Base-by-base conservation (phyloP, 2,888 invertebrate species). In the Phymatocera aterrima region DNA sequence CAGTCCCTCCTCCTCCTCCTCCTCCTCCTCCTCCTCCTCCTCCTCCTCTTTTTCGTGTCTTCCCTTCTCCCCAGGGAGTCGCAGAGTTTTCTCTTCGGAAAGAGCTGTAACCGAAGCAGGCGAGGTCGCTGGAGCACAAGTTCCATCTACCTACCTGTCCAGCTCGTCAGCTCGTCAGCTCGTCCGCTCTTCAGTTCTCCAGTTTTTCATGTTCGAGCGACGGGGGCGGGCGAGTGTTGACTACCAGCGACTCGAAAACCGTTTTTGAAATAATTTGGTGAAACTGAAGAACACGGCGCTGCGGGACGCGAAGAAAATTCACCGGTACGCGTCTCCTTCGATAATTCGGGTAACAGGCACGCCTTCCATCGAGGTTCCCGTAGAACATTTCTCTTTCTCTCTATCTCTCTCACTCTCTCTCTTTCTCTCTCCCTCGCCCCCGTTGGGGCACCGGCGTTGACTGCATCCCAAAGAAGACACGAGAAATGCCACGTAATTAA, bases 331-430 rank as follows among this genome's bases (percentile, higher is more conserved):
- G 51, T 48, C 34, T 21, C n/a, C 46, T 65, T 64, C 80, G 80
- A 81, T 81, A 83, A 84, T 81, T 83, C 83, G 83, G 83, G 81
- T 83, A 80, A 79, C 84, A 40, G 81, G 79, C 84, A 82, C 83
- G 84, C 82, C 84, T 81, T 43, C 48, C 34, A 28, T 34, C 18
- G 28, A 72, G 31, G 15, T 18, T 48, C 70, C 24, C 70, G 18
- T 18, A 48, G 15, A 48, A 24, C 8, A 48, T 48, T 15, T 24
- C 6, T 46, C 46, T 24, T 3, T 1, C 46, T 28, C 12, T 10
- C 15, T 28, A 15, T 28, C 18, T 18, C 43, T 48, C 24, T 40
- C 46, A 48, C 70, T 37, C 31, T 43, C 48, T 6, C 18, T 34
- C 21, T 24, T 3, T 46, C 37, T 37, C 6, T 18, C 24, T 21